Percentiles rank a stretch among this genome's conserved stretches.
These are phyloP conservation scores for Micromussa lordhowensis DNA, from an alignment of 92 coral and sea anemone species.

Conservation along the genomic window DNA sequence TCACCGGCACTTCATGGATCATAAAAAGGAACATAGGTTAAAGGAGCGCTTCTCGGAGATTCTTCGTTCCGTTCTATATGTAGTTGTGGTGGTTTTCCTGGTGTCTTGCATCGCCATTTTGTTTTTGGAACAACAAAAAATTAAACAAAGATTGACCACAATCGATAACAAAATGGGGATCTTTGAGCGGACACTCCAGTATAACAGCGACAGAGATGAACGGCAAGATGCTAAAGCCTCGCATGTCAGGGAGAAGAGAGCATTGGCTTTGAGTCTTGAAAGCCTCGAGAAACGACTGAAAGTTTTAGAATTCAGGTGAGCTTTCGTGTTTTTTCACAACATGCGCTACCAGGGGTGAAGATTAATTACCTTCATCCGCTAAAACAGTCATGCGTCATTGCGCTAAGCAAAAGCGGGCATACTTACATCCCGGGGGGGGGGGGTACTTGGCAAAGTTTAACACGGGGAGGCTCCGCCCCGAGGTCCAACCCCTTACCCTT, in stretches of 20 bases:
- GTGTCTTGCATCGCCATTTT: neutral
- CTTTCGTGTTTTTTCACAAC: neutral
- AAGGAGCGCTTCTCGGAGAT: neutral
- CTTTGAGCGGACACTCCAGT: neutral
- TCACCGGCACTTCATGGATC: neutral
- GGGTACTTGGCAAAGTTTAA: no score
- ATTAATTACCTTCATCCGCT: neutral
- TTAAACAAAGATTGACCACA: neutral
- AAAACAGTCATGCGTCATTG: neutral
- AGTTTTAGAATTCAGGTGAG: slow-evolving; percentile 12
- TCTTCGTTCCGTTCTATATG: neutral
- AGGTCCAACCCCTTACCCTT: no score
- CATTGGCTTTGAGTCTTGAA: neutral
- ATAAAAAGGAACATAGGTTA: neutral
- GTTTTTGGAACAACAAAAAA: neutral
- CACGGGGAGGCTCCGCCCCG: no score
- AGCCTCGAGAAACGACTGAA: neutral
- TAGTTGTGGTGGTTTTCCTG: neutral
- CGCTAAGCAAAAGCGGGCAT: no score
- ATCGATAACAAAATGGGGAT: neutral
- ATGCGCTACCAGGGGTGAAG: neutral
- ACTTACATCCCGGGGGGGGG: no score
- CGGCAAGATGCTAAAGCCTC: neutral
- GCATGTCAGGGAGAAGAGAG: neutral
- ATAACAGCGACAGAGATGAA: neutral